phyloP scores from a whole-genome alignment of 2,113 vertebrate genomes.

The Trachemys scripta region DNA sequence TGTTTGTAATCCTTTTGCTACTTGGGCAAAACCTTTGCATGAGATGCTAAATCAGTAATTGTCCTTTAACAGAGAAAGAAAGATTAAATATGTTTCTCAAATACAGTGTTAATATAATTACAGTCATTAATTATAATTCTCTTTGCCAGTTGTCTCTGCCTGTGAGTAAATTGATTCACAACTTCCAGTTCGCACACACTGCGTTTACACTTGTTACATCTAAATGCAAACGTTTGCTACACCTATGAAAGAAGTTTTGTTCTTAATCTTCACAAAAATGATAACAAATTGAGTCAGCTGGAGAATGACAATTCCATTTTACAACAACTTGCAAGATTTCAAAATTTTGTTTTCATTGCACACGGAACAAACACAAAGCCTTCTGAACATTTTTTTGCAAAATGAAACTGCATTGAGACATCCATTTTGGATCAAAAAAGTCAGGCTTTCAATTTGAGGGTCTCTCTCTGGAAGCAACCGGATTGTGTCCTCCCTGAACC shows the following conservation, averaged over 20 bases:
- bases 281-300: neutral
- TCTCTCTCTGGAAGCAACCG: neutral
- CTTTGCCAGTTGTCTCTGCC: neutral
- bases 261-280: neutral
- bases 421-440: neutral
- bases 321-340: neutral
- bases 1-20: neutral
- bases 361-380: neutral
- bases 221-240: neutral
- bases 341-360: neutral
- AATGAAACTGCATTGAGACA: neutral
- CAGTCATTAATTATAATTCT: slow-evolving; percentile 16
- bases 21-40: neutral
- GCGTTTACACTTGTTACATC: neutral
- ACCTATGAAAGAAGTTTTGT: neutral
- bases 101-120: neutral
- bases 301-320: neutral
- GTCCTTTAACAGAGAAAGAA: neutral
- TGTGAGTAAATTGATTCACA: neutral
- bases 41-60: neutral
- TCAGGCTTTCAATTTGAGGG: neutral
- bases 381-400: neutral
- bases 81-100: neutral
- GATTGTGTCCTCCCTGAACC: neutral
- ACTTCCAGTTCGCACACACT: neutral